Evolutionary conservation across 2,113 vertebrate genomes (phyloP).

Genomic region (Datnioides undecimradiatus): DNA sequence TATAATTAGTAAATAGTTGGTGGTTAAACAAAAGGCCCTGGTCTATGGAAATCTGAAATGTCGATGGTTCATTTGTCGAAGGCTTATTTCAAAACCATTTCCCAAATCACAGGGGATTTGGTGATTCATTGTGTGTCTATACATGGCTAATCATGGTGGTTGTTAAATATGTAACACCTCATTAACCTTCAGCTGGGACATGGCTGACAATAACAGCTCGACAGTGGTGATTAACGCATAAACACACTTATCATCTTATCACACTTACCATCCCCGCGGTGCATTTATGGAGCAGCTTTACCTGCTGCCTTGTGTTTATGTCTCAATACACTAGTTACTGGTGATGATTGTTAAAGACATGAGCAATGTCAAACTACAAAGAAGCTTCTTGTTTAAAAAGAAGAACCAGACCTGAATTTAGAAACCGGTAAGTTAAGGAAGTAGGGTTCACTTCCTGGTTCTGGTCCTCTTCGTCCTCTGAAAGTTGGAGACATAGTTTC

Average conservation of each 20-base stretch:
- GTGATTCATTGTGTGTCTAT: slow-evolving; percentile 2
- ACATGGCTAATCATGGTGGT: not conserved
- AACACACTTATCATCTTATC: slow-evolving; percentile 41
- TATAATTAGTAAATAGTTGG: not conserved
- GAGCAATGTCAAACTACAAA: too few relatives aligned
- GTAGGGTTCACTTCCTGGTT: too few relatives aligned
- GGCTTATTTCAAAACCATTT: not conserved
- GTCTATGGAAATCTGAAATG: not conserved
- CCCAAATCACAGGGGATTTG: not conserved
- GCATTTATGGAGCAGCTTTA: slow-evolving; percentile 17
- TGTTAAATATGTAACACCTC: slow-evolving; percentile 18
- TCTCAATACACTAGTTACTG: not conserved
- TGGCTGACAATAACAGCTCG: not conserved
- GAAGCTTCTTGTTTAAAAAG: too few relatives aligned
- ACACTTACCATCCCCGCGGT: slow-evolving; percentile 16
- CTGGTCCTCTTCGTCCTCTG: too few relatives aligned
- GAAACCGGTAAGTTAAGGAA: too few relatives aligned
- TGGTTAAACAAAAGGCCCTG: not conserved
- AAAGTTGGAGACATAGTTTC: too few relatives aligned
- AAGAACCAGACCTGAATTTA: too few relatives aligned
- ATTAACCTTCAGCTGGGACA: slow-evolving; percentile 12
- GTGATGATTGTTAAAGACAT: too few relatives aligned
- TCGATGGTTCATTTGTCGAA: not conserved
- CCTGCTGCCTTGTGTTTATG: not conserved
- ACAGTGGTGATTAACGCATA: slow-evolving; percentile 10